These are phyloP conservation scores for Melikaiella ostensackeni DNA, from an alignment of 2,888 invertebrate species.

Conservation along the genomic window DNA sequence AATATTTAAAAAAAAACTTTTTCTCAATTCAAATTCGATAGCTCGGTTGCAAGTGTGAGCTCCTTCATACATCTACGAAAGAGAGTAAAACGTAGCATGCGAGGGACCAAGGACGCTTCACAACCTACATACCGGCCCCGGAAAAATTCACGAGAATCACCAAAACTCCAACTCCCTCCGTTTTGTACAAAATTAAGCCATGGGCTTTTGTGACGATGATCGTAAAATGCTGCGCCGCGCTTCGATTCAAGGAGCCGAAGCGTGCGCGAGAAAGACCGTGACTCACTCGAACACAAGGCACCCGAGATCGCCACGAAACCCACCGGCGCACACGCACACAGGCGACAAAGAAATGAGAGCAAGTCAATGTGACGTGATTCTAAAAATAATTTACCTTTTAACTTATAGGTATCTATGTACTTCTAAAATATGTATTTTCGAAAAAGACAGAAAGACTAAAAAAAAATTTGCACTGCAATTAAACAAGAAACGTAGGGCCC, in stretches of 20 bases:
- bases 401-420: too few species aligned
- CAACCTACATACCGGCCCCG: background rate
- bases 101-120: conserved; percentile 27
- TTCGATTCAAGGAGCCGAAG: background rate
- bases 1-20: too few species aligned
- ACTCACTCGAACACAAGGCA: conserved; percentile 6
- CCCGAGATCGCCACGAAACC: background rate
- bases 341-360: background rate
- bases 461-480: too few species aligned
- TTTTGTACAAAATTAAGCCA: background rate
- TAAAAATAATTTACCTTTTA: too few species aligned
- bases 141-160: background rate
- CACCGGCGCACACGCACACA: background rate
- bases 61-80: conserved; percentile 22
- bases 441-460: too few species aligned
- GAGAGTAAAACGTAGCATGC: conserved; percentile 36
- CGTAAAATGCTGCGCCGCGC: background rate
- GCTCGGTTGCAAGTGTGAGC: background rate
- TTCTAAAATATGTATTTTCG: too few species aligned
- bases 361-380: background rate
- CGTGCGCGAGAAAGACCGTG: conserved; percentile 16
- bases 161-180: conserved; percentile 12
- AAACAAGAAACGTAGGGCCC: too few species aligned
- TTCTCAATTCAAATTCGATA: background rate
- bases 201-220: background rate